Conservation (phyloP, 2,888 invertebrate genomes). For the Lobophora halterata region DNA sequence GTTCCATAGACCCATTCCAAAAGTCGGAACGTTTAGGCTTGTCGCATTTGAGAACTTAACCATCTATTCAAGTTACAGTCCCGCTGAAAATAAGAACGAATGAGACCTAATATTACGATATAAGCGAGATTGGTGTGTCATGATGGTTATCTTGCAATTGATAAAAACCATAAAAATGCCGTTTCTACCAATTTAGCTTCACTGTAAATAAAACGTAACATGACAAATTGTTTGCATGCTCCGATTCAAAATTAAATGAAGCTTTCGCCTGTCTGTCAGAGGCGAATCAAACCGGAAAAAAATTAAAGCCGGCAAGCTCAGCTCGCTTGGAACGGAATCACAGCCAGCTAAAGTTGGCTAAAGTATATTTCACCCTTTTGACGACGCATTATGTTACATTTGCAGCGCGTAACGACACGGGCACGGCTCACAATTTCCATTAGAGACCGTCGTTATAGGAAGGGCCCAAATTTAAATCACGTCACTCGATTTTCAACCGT, state of each 20-base stretch:
- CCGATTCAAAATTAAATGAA: conserved; percentile 34
- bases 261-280: conserved; percentile 49
- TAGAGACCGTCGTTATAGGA: conserved; percentile 57
- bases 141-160: too few species aligned
- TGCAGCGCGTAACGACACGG: conserved; percentile 77
- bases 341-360: conserved; percentile 73
- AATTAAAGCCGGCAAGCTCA: conserved; percentile 65
- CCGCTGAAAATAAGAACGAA: too few species aligned
- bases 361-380: conserved; percentile 80
- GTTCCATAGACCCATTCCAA: too few species aligned
- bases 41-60: too few species aligned
- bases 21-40: too few species aligned
- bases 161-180: conserved; percentile 3
- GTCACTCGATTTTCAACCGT: conserved; percentile 47
- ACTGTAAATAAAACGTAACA: too few species aligned
- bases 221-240: conserved; percentile 22
- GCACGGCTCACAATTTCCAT: conserved; percentile 79
- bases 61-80: too few species aligned
- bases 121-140: too few species aligned
- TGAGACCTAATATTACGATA: too few species aligned
- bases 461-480: conserved; percentile 53
- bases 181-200: too few species aligned
- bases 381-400: conserved; percentile 80
- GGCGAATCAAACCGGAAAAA: conserved; percentile 62
- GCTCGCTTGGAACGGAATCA: conserved; percentile 68